Evolutionary conservation across 2,888 invertebrate genomes (phyloP).

Genomic region (Elysia crispata): DNA sequence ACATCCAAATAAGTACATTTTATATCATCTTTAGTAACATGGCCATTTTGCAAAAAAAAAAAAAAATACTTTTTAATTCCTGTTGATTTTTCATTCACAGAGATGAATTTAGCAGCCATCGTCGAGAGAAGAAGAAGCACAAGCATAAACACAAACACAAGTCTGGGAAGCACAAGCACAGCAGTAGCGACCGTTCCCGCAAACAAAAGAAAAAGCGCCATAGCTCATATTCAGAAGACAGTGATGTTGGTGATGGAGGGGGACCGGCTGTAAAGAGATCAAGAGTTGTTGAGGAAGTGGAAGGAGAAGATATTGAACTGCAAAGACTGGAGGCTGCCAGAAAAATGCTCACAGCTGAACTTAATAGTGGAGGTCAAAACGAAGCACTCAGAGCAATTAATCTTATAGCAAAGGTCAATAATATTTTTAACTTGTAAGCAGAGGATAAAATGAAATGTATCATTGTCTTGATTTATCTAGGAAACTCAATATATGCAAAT

Average conservation of each 20-base stretch:
- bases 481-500: too few relatives aligned
- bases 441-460: too few relatives aligned
- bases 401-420: slow-evolving; percentile 49
- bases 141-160: slow-evolving; percentile 71
- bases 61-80: not conserved
- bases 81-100: slow-evolving; percentile 52
- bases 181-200: slow-evolving; percentile 70
- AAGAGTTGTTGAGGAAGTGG: slow-evolving; percentile 60
- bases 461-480: too few relatives aligned
- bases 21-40: too few relatives aligned
- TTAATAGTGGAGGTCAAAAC: slow-evolving; percentile 59
- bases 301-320: slow-evolving; percentile 68
- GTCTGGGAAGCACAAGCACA: slow-evolving; percentile 83
- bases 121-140: slow-evolving; percentile 62
- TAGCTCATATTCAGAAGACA: slow-evolving; percentile 24
- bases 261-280: slow-evolving; percentile 49
- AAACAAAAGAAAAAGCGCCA: slow-evolving; percentile 72
- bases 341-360: slow-evolving; percentile 74
- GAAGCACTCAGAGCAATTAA: slow-evolving; percentile 53
- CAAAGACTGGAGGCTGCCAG: slow-evolving; percentile 76
- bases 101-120: slow-evolving; percentile 56
- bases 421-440: too few relatives aligned
- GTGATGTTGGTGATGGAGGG: slow-evolving; percentile 38
- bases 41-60: too few relatives aligned
- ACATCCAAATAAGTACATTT: too few relatives aligned